A percentile compares a stretch with the other conserved stretches of the same genome.
Evolutionary conservation across 35 echinoderm and acorn worm species (phyloP).

Genomic region (Acanthaster planci): DNA sequence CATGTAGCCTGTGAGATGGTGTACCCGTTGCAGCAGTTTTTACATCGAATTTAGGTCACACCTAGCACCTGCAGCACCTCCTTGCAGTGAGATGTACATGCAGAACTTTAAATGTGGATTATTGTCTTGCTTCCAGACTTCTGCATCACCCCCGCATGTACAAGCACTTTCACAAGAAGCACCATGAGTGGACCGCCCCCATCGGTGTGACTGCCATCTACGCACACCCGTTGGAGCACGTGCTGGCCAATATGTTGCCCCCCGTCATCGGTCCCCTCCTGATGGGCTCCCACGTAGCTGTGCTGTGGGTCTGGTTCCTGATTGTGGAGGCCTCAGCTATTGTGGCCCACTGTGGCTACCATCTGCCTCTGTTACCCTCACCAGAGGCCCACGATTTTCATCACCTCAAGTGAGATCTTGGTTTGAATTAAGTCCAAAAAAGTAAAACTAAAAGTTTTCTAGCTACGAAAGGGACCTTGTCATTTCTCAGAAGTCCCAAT

Average conservation of each 20-base stretch:
- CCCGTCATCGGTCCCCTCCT: constrained; percentile 65
- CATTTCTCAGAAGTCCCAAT: too few species aligned
- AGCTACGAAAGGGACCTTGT: neutral
- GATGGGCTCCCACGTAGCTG: constrained; percentile 87
- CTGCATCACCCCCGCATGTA: constrained; percentile 86
- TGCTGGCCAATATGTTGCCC: constrained; percentile 69
- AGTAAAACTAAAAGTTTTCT: neutral
- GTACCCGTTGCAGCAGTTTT: too few species aligned
- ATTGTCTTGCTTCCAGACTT: constrained; percentile 44
- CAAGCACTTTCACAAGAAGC: constrained; percentile 82
- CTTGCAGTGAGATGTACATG: too few species aligned
- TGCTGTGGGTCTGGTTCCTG: constrained; percentile 70
- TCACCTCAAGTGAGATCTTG: constrained; percentile 83
- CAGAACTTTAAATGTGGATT: neutral
- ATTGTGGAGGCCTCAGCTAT: constrained; percentile 65
- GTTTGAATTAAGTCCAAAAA: neutral
- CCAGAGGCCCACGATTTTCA: constrained; percentile 94
- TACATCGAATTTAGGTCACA: too few species aligned
- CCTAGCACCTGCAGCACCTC: too few species aligned
- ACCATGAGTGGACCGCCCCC: constrained; percentile 96
- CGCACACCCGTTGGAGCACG: constrained; percentile 81
- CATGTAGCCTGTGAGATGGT: too few species aligned
- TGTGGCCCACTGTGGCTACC: constrained; percentile 88
- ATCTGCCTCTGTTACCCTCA: constrained; percentile 79
- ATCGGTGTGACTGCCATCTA: constrained; percentile 85